These are phyloP conservation scores for Clupea harengus DNA, from an alignment of 2,113 vertebrate genomes.

Conservation along the genomic window DNA sequence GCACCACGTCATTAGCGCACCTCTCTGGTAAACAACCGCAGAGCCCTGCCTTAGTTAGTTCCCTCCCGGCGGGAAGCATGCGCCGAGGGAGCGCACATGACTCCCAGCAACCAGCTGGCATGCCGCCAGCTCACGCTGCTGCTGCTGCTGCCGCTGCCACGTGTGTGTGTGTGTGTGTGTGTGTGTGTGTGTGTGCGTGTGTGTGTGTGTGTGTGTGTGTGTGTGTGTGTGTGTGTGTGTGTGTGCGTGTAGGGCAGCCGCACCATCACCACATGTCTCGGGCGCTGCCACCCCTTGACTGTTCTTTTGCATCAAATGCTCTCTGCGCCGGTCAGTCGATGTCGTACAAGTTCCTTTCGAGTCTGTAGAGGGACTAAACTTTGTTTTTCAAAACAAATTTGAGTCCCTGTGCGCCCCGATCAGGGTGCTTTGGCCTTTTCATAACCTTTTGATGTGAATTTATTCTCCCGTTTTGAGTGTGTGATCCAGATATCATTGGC, in stretches of 20 bases:
- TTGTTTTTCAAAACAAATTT: background rate
- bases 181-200: conserved; percentile 43
- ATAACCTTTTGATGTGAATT: background rate
- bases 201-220: background rate
- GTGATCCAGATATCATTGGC: background rate
- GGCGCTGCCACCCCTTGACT: background rate
- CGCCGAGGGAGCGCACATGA: conserved; percentile 36
- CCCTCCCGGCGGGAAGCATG: conserved; percentile 35
- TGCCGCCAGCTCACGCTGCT: background rate
- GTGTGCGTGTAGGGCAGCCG: background rate
- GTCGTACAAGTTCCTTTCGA: background rate
- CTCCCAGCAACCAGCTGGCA: conserved; percentile 33
- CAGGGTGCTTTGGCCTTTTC: background rate
- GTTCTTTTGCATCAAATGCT: conserved; percentile 11
- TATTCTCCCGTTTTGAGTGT: background rate
- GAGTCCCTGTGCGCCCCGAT: background rate
- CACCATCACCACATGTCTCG: background rate
- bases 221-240: background rate
- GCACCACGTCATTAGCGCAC: conserved; percentile 53
- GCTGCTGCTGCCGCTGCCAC: conserved; percentile 35
- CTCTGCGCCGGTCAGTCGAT: background rate
- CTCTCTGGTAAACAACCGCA: conserved; percentile 56
- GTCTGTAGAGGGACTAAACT: background rate
- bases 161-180: conserved; percentile 46
- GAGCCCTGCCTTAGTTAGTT: conserved; percentile 55